A percentile compares a stretch with the other conserved stretches of the same genome.
These are phyloP conservation scores for Himalopsyche tibetana DNA, from an alignment of 2,888 invertebrate genomes.

Conservation along the genomic window DNA sequence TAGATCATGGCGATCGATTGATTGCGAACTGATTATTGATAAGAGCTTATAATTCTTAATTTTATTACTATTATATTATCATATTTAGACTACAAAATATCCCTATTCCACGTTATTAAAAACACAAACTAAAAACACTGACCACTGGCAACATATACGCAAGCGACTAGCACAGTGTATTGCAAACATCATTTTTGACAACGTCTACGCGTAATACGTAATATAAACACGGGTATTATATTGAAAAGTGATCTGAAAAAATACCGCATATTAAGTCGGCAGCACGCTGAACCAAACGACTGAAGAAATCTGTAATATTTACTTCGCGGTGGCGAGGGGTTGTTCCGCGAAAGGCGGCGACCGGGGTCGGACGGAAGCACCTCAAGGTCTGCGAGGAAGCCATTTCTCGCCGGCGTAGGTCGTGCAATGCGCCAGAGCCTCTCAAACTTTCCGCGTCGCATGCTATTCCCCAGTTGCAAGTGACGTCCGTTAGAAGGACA, in stretches of 20 bases:
- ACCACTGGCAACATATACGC: too few relatives aligned
- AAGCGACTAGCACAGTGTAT: too few relatives aligned
- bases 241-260: neutral
- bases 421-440: neutral
- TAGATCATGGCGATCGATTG: too few relatives aligned
- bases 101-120: too few relatives aligned
- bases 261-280: neutral
- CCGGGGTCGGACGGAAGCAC: constrained; percentile 27
- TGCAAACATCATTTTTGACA: too few relatives aligned
- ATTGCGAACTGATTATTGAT: too few relatives aligned
- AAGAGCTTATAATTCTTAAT: too few relatives aligned
- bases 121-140: too few relatives aligned
- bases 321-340: neutral
- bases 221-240: too few relatives aligned
- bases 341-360: constrained; percentile 1
- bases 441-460: neutral
- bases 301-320: constrained; percentile 26
- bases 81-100: too few relatives aligned
- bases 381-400: constrained; percentile 26
- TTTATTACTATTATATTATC: too few relatives aligned
- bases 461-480: neutral
- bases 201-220: too few relatives aligned
- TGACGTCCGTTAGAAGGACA: neutral
- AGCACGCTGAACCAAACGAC: neutral
- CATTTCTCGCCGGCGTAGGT: constrained; percentile 31